These are phyloP conservation scores for Rhynchophorus ferrugineus DNA, from an alignment of 1,140 invertebrate genomes.

Conservation along the genomic window DNA sequence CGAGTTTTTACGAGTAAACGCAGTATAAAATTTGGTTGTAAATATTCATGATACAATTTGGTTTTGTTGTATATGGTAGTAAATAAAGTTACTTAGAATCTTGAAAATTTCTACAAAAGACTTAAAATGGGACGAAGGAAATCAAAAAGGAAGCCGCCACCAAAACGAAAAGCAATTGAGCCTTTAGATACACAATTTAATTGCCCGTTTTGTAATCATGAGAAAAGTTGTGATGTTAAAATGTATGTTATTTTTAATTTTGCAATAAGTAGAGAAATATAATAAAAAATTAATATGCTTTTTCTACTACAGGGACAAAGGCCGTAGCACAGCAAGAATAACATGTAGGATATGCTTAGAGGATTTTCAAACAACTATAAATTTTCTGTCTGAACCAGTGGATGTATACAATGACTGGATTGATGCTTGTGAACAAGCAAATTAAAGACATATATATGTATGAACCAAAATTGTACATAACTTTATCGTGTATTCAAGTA, in stretches of 20 bases:
- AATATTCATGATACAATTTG: too few relatives aligned
- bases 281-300: too few relatives aligned
- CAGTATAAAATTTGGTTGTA: too few relatives aligned
- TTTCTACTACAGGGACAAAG: slow-evolving; percentile 77
- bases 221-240: slow-evolving; percentile 99
- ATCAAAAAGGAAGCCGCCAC: slow-evolving; percentile 93
- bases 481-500: too few relatives aligned
- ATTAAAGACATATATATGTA: too few relatives aligned
- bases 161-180: slow-evolving; percentile 89
- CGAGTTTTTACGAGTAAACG: too few relatives aligned
- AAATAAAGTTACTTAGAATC: too few relatives aligned
- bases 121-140: slow-evolving; percentile 96
- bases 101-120: too few relatives aligned
- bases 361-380: slow-evolving; percentile 95
- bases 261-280: too few relatives aligned
- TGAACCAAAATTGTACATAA: too few relatives aligned
- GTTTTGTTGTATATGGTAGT: too few relatives aligned
- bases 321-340: slow-evolving; percentile 85
- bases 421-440: slow-evolving; percentile 93
- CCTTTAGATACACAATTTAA: slow-evolving; percentile 95
- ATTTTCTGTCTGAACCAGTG: slow-evolving; percentile 92
- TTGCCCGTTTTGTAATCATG: slow-evolving; percentile 99
- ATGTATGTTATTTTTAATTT: slow-evolving; percentile 64
- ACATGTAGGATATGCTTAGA: slow-evolving; percentile 92
- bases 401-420: slow-evolving; percentile 99